These are phyloP conservation scores for Trachelus troglodyta DNA, from an alignment of 2,888 invertebrate genomes.

Conservation along the genomic window DNA sequence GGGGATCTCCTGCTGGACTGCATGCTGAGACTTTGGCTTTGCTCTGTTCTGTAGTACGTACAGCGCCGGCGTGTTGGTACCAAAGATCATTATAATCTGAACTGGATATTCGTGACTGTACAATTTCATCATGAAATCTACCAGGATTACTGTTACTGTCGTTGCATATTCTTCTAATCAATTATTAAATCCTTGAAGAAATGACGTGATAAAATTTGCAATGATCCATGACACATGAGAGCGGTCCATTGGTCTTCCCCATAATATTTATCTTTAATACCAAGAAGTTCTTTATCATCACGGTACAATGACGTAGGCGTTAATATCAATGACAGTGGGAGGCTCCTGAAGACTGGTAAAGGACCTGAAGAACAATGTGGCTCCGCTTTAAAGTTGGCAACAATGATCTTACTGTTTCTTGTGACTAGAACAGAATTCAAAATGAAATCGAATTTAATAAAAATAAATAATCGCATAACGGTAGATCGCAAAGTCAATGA, in stretches of 20 bases:
- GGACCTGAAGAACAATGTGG: neutral
- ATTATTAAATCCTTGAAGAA: neutral
- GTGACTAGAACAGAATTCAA: neutral
- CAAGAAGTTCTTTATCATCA: neutral
- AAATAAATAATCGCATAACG: neutral
- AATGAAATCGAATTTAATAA: neutral
- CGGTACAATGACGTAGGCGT: neutral
- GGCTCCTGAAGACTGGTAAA: neutral
- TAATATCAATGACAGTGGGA: neutral
- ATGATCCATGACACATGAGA: neutral
- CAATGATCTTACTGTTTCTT: neutral
- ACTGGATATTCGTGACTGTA: neutral
- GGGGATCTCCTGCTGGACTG: neutral
- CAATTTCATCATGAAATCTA: neutral
- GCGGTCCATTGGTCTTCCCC: neutral
- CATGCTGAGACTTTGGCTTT: neutral
- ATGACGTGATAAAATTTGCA: neutral
- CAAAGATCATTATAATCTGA: neutral
- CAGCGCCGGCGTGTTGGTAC: neutral
- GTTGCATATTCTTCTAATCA: neutral
- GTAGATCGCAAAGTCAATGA: neutral
- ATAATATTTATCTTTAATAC: neutral
- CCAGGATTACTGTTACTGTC: neutral
- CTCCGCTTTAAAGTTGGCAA: neutral
- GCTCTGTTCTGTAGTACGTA: neutral